Evolutionary conservation across 2,888 invertebrate genomes (phyloP), one percentile per base, ranked within the genome.

Genomic region (Barypeithes pellucidus): DNA sequence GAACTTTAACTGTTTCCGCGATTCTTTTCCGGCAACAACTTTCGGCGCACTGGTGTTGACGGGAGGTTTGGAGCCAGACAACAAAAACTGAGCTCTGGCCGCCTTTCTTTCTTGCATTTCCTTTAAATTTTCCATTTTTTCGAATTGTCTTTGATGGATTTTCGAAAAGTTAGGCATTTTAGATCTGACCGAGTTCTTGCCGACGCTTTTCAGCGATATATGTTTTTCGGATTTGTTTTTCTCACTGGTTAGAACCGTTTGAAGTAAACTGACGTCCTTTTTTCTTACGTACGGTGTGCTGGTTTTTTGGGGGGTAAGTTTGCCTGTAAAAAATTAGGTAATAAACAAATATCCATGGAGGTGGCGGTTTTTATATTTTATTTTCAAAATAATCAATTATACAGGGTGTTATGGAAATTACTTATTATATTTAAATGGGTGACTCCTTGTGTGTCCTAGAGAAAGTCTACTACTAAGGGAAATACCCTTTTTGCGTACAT

Each of bases 131-230:
- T 93, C 92, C 91, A 93, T 91, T 85, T 89, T 89, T 29, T 88
- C 88, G 80, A 91, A 92, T 65, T 89, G 88, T 79, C 88, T 89
- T 82, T 91, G 88, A 81, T 93, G 93, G 63, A 93, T 88, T 3
- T 90, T 89, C 0, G 90, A 88, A 82, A 93, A 93, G 85, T 93
- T 91, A 0, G 93, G 93, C 81, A 92, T 84, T 85, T 90, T 91
- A 4, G 71, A 67, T 62, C 67, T 33, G 33, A 57, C 54, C 0
- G 54, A 57, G 18, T 16, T 57, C n/a, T 57, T 54, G 3, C 16
- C 9, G 9, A 18, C 8, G n/a, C 7, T 43, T 12, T 12, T 39
- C 1, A n/a, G 39, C 12, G 39, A n/a, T 39, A 12, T 14, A 60
- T 62, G 70, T 22, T 60, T 60, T 45, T 50, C 50, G 8, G 39